phyloP scores from a whole-genome alignment of 2,888 invertebrate species.

The Drosophila robusta region DNA sequence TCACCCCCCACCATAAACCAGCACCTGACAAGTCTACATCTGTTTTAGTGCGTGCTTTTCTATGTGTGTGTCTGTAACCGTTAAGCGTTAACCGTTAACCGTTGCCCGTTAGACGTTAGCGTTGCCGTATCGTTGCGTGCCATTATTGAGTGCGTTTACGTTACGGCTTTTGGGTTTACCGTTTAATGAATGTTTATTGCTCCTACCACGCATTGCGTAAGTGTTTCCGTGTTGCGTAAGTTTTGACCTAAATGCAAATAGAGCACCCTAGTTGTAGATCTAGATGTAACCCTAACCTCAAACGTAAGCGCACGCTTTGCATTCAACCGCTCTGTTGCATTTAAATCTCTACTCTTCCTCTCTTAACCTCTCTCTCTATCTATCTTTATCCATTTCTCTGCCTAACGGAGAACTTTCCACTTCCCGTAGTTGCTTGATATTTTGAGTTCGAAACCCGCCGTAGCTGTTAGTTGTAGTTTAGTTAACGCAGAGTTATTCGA shows the following conservation, averaged over 20 bases:
- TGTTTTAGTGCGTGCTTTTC: conserved; percentile 57
- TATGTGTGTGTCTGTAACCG: conserved; percentile 34
- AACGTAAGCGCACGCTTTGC: conserved; percentile 48
- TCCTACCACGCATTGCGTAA: conserved; percentile 66
- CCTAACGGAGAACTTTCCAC: neutral
- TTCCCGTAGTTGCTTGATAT: conserved; percentile 44
- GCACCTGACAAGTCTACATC: conserved; percentile 39
- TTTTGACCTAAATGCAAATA: conserved; percentile 42
- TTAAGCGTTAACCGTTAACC: conserved; percentile 12
- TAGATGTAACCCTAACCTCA: conserved; percentile 9
- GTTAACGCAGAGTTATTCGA: conserved; percentile 6
- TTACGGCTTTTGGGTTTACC: conserved; percentile 62
- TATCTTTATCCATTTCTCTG: neutral
- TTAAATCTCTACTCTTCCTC: conserved; percentile 1
- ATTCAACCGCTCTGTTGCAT: conserved; percentile 38
- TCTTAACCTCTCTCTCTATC: conserved; percentile 9
- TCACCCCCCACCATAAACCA: conserved; percentile 7
- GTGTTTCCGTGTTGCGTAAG: conserved; percentile 70
- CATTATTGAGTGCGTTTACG: conserved; percentile 50
- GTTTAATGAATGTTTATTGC: conserved; percentile 65
- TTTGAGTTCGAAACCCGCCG: conserved; percentile 38
- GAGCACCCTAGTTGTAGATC: conserved; percentile 40
- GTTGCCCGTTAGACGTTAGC: conserved; percentile 41
- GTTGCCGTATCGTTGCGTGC: conserved; percentile 59
- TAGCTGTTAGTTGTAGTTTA: conserved; percentile 42